phyloP scores from a whole-genome alignment of 2,113 vertebrate genomes.

The Plectropomus leopardus region DNA sequence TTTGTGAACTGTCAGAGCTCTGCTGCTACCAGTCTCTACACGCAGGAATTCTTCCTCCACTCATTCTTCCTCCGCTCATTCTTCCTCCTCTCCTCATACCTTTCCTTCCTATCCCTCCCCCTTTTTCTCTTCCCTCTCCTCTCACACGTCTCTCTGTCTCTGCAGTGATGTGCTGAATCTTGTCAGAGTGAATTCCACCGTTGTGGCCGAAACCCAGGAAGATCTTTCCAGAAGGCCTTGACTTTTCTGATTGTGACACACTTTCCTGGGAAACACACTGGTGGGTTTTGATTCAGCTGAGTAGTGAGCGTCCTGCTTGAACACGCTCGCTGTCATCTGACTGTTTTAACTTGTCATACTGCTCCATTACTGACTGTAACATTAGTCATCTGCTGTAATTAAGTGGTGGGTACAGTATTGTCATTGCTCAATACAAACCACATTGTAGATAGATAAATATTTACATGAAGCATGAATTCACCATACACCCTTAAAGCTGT shows the following conservation, averaged over 20 bases:
- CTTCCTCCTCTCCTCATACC: slow-evolving; percentile 31
- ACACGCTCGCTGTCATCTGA: background rate
- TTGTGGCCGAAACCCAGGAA: slow-evolving; percentile 8
- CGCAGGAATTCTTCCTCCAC: slow-evolving; percentile 61
- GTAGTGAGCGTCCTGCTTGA: background rate
- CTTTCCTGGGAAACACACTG: background rate
- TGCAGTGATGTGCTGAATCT: slow-evolving; percentile 68
- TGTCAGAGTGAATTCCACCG: slow-evolving; percentile 61
- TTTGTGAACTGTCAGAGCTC: background rate
- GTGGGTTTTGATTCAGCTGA: background rate
- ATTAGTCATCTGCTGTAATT: background rate
- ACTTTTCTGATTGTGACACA: background rate
- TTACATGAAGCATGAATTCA: background rate
- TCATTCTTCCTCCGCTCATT: slow-evolving; percentile 33
- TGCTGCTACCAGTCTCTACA: slow-evolving; percentile 66
- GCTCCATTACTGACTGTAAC: background rate
- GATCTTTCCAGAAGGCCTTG: slow-evolving; percentile 10
- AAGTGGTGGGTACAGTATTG: background rate
- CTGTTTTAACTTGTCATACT: background rate
- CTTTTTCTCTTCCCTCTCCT: background rate
- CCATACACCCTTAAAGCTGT: background rate
- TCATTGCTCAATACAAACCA: background rate
- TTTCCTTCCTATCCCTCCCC: background rate
- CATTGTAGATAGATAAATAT: background rate
- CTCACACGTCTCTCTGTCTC: background rate